Base-by-base conservation (phyloP, 2,113 vertebrate genomes). In the Triplophysa rosa region DNA sequence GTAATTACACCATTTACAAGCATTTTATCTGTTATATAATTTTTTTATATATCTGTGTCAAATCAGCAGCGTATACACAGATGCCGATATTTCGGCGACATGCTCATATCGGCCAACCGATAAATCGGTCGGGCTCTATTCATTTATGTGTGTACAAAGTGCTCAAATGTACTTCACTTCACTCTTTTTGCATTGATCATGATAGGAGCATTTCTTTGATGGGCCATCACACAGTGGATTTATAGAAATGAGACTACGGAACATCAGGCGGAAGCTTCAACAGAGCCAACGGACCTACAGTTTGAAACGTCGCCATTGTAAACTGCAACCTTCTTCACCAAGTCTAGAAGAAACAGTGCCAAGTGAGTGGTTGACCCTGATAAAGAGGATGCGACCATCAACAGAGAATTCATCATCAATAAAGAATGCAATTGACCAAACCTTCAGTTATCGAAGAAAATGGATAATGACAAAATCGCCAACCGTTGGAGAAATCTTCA, bases 371-470 rank as follows among this genome's bases (percentile, higher is more conserved):
- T 64, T 64, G 14, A 64, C 62, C 29, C 17, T 64, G 26, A 64
- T 64, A 33, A 64, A 64, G 29, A 64, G 62, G 62, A 33, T 37
- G 16, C 8, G 62, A 64, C 62, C 62, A 1, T 64, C 62, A 64
- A 8, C 26, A 37, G 29, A 64, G 62, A 64, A 64, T 16, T 64
- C 26, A 19, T 37, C 7, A 5, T 37, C 62, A 64, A 64, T 64
- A 64, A 37, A 19, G 63, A 65, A 29, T 65, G 29, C 29, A 37
- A 37, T 65, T 37, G 26, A 65, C 26, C 65, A 67, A 67, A 67
- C 9, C 33, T 21, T 42, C 65, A 67, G 37, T 45, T 21, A 67
- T 19, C 40, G n/a, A 45, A 45, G n/a, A 7, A 67, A 19, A 66
- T 66, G 64, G 37, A 67, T 67, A 67, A 67, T 10, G 5, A 24